These are phyloP conservation scores for Leucoraja erinaceus DNA, from an alignment of 2,113 vertebrate genomes.

Conservation along the genomic window DNA sequence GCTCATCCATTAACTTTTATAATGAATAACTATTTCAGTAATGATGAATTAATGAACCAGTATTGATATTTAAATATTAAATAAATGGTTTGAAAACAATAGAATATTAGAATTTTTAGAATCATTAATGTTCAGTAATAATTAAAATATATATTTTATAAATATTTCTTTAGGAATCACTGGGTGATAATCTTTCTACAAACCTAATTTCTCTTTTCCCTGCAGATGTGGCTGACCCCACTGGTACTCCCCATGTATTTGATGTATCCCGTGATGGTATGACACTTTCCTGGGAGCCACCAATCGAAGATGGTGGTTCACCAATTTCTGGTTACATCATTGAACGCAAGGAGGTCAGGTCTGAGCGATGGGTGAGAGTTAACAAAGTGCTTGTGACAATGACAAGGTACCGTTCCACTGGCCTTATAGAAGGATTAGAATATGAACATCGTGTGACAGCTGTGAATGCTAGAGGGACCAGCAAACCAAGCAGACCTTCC, in stretches of 20 bases:
- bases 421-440: constrained; percentile 88
- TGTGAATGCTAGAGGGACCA: constrained; percentile 80
- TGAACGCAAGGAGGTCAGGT: constrained; percentile 91
- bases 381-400: constrained; percentile 96
- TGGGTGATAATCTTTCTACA: background rate
- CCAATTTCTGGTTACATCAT: constrained; percentile 89
- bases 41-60: background rate
- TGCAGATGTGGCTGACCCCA: constrained; percentile 80
- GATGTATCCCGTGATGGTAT: constrained; percentile 92
- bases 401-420: constrained; percentile 93
- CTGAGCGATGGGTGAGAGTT: constrained; percentile 88
- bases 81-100: too few relatives aligned
- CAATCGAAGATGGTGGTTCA: constrained; percentile 88
- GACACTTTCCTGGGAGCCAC: constrained; percentile 90
- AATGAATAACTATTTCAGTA: background rate
- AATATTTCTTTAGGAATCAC: background rate
- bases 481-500: constrained; percentile 87
- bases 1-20: background rate
- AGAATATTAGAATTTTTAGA: background rate
- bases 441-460: constrained; percentile 92
- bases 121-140: background rate
- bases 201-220: constrained; percentile 31
- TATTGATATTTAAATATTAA: too few relatives aligned
- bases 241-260: constrained; percentile 81
- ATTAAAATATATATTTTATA: background rate